Evolutionary conservation across 2,888 invertebrate genomes (phyloP).

Genomic region (Orgyia antiqua): DNA sequence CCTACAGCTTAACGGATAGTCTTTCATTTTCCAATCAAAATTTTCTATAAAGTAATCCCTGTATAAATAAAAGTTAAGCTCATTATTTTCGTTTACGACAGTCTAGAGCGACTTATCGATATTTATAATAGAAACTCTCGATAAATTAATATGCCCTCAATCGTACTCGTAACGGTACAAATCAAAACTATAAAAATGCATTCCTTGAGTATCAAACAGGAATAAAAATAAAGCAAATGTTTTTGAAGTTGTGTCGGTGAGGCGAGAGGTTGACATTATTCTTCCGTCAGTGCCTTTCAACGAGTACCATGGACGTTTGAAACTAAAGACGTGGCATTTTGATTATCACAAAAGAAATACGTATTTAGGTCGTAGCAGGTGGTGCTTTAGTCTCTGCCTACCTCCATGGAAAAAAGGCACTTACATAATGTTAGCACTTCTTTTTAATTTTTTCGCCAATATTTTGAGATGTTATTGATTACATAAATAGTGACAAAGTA

Average conservation of each 20-base stretch:
- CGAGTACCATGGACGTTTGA: slow-evolving; percentile 9
- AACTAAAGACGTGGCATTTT: slow-evolving; percentile 11
- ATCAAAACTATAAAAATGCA: slow-evolving; percentile 27
- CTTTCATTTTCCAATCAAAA: too few relatives aligned
- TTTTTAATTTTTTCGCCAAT: too few relatives aligned
- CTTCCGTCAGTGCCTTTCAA: slow-evolving; percentile 32
- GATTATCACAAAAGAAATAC: too few relatives aligned
- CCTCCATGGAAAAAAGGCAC: too few relatives aligned
- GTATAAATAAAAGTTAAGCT: too few relatives aligned
- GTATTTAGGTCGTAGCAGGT: too few relatives aligned
- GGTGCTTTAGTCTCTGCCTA: too few relatives aligned
- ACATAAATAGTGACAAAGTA: too few relatives aligned
- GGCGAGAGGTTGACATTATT: slow-evolving; percentile 44
- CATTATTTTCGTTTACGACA: slow-evolving; percentile 17
- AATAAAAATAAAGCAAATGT: slow-evolving; percentile 35
- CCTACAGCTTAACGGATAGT: too few relatives aligned
- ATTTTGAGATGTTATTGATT: too few relatives aligned
- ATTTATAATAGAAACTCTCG: slow-evolving; percentile 21
- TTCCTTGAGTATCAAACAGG: slow-evolving; percentile 24
- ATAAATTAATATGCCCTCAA: slow-evolving; percentile 23
- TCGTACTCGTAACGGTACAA: slow-evolving; percentile 28
- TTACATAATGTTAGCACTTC: too few relatives aligned
- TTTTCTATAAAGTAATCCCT: too few relatives aligned
- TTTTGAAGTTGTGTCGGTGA: slow-evolving; percentile 42
- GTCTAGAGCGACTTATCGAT: slow-evolving; percentile 16